Evolutionary conservation across 2,797 vertebrate genomes (phyloP), one percentile per base, ranked within the genome.

Genomic region (Carapus acus): DNA sequence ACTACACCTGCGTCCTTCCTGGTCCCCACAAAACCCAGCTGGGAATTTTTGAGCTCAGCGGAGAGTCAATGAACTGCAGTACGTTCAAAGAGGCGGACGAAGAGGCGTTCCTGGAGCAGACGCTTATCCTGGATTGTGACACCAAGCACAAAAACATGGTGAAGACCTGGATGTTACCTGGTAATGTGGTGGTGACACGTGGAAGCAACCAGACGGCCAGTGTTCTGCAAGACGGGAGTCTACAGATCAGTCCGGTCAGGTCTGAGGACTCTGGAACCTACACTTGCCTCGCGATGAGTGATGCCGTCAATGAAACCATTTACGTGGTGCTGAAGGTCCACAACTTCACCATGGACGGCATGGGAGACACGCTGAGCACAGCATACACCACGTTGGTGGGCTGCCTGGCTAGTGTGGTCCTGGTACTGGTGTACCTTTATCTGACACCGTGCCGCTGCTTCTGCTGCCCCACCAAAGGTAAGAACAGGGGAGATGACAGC

Each of bases 401-500:
- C 54, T 99, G 95, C 54, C 86, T 97, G 73, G 91, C 94, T 54
- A 98, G 95, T 14, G 94, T 95, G 62, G 90, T 99, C 62, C 85
- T 99, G 76, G 94, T 99, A 29, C 90, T 98, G 50, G 93, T 99
- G 81, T 99, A 98, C 77, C 87, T 99, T 73, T 99, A 97, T 76
- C 85, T 99, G 71, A 98, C 96, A 0, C 96, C 96, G 0, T 99
- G 96, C 46, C 93, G 90, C 60, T 98, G 95, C 82, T 92, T 92
- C 80, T 96, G 95, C 78, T 91, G 90, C 8, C 86, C 86, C n/a
- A 72, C 61, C 43, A 93, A 91, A 46, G 84, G 87, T 0, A 87
- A 91, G 44, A 63, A 78, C 3, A 87, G 85, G 1, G 90, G 90
- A 0, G 94, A 93, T 27, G 95, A 96, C 81, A 96, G 94, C 80